Evolutionary conservation across 1,140 invertebrate species (phyloP), one percentile per base, ranked within the genome.

Genomic region (Trichoplusia ni): DNA sequence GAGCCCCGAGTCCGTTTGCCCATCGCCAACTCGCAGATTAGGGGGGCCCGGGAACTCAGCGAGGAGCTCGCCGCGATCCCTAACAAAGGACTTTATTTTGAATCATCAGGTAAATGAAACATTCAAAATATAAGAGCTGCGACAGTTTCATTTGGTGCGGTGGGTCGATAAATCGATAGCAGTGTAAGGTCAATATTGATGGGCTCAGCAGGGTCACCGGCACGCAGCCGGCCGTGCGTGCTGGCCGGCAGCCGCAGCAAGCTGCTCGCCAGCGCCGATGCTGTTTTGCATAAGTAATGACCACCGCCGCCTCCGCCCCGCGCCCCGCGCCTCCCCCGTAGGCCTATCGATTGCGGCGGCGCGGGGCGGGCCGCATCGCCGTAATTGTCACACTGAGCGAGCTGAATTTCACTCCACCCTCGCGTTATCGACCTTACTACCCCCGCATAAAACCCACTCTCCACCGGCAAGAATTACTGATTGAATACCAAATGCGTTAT

Each of bases 261-360:
- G 64, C 65, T 29, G 59, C 27, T 67, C 61, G 73, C 67, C 53
- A 69, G 66, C 75, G 77, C 75, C 73, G 66, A 69, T 83, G 74
- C 74, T 86, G 83, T 75, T 90, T 90, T 90, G 84, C 87, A 88
- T 90, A 90, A 90, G 82, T 90, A 90, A 90, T 87, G 85, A 83
- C 79, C 81, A 69, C 42, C 70, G 69, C 18, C 40, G 33, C 69
- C 58, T 46, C 53, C 38, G 56, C 71, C 49, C 64, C n/a, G 46
- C 38, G 59, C 37, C 67, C 71, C 73, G 62, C 47, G 62, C 62
- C 47, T 72, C 71, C 75, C 74, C 82, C 70, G 74, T 85, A 87
- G 84, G 86, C 86, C 86, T 89, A 89, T 89, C 86, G 85, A 90
- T 90, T 88, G 87, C 82, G 85, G 80, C 82, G 82, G 84, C 79